Conservation (phyloP, 2,113 vertebrate genomes). For the Desmodus rotundus region DNA sequence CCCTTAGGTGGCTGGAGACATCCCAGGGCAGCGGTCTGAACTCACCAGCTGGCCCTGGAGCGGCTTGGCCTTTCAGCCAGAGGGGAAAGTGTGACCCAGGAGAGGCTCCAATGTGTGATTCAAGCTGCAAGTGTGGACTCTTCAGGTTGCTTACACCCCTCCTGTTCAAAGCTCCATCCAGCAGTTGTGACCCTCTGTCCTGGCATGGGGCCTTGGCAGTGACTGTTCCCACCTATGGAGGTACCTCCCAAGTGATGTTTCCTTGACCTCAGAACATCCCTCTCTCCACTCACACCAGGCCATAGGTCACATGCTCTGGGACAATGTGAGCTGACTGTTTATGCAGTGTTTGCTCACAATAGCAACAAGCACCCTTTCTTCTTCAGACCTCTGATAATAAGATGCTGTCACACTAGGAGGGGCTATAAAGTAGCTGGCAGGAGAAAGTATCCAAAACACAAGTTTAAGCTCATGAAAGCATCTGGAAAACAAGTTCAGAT, state of each 20-base stretch:
- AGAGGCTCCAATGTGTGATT: not conserved
- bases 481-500: constrained; percentile 48
- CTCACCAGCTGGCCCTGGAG: constrained; percentile 33
- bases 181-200: not conserved
- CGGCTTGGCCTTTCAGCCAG: not conserved
- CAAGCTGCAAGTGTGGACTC: not conserved
- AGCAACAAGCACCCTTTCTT: constrained; percentile 55
- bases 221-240: not conserved
- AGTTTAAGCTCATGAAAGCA: not conserved
- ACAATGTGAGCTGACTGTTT: constrained; percentile 43
- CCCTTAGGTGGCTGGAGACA: not conserved
- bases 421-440: not conserved
- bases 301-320: constrained; percentile 22
- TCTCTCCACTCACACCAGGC: not conserved
- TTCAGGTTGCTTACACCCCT: not conserved
- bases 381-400: not conserved
- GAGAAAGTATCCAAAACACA: not conserved
- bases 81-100: not conserved
- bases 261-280: not conserved
- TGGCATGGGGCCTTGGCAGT: not conserved
- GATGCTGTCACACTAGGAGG: constrained; percentile 36
- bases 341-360: constrained; percentile 64
- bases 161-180: not conserved
- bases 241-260: not conserved
- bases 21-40: not conserved